These are phyloP conservation scores for Drosophila pectinifera DNA, from an alignment of 1,140 invertebrate genomes.

Conservation along the genomic window DNA sequence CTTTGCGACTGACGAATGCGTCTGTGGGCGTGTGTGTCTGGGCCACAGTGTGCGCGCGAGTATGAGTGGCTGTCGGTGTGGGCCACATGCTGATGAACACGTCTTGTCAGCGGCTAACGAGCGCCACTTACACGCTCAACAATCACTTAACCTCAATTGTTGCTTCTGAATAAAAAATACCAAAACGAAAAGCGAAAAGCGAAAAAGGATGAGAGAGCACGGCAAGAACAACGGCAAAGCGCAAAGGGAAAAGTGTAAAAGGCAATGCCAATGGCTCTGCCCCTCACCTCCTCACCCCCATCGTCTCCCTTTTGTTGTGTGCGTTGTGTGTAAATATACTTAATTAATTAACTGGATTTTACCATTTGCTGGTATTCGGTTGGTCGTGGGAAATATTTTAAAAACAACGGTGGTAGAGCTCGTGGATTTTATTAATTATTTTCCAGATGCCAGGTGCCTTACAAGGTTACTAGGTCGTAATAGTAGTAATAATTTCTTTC, in stretches of 20 bases:
- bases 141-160: conserved; percentile 79
- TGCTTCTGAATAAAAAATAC: conserved; percentile 67
- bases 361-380: conserved; percentile 27
- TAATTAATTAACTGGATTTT: conserved; percentile 76
- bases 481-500: too few species aligned
- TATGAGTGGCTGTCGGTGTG: conserved; percentile 35
- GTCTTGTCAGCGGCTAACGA: conserved; percentile 78
- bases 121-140: conserved; percentile 77
- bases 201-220: conserved; percentile 12
- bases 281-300: conserved; percentile 1
- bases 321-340: conserved; percentile 73
- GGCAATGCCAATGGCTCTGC: conserved; percentile 68
- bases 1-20: conserved; percentile 40
- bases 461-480: too few species aligned
- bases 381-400: conserved; percentile 14
- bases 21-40: conserved; percentile 17
- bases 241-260: conserved; percentile 68
- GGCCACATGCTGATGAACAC: conserved; percentile 76
- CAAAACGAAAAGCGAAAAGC: conserved; percentile 20
- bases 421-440: neutral
- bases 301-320: conserved; percentile 16
- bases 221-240: conserved; percentile 12
- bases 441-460: neutral
- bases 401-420: neutral
- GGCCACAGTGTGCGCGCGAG: neutral